Evolutionary conservation across 2,113 vertebrate genomes (phyloP), one percentile per base, ranked within the genome.

Genomic region (Neoarius graeffei): DNA sequence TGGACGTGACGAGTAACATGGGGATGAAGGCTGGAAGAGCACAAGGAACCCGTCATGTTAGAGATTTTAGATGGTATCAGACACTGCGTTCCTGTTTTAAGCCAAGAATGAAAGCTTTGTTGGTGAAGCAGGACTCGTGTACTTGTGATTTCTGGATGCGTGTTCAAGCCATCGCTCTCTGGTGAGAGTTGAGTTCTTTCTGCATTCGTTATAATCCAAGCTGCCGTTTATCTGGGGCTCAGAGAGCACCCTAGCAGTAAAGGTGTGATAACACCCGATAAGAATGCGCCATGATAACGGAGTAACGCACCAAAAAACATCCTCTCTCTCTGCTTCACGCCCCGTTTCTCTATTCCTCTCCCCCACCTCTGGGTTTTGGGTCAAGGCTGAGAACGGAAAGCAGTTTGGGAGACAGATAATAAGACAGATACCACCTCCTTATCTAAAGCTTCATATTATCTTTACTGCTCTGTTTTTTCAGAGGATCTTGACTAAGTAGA

Each of bases 401-500:
- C 84, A 85, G 87, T 89, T 87, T 83, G 80, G 54, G 85, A 71
- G 84, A 90, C 90, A 88, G 73, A 87, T 84, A 88, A 88, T 85
- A 42, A 86, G 85, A 81, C 59, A 57, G 87, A 94, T 93, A 92
- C 92, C 90, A 90, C 77, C 9, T 80, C 88, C 85, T 67, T 74
- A 86, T 91, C 83, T 35, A 27, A 17, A 83, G 83, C 82, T 87
- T 42, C 57, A 69, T n/a, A 88, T 94, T 94, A 95, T 95, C 94
- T 95, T 95, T 94, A 95, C 92, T 86, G 92, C 93, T 20, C 30
- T 94, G 93, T 94, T 95, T 94, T 94, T 92, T 91, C 91, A 87
- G 50, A 52, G 86, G 86, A 92, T 92, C 89, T 87, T 90, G 74
- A 62, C 88, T 91, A 93, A 93, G 93, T 84, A 88, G 83, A 87